A percentile compares a stretch with the other conserved stretches of the same genome.
Conservation (phyloP, 2,797 vertebrate species). For the Ispidina lecontei region DNA sequence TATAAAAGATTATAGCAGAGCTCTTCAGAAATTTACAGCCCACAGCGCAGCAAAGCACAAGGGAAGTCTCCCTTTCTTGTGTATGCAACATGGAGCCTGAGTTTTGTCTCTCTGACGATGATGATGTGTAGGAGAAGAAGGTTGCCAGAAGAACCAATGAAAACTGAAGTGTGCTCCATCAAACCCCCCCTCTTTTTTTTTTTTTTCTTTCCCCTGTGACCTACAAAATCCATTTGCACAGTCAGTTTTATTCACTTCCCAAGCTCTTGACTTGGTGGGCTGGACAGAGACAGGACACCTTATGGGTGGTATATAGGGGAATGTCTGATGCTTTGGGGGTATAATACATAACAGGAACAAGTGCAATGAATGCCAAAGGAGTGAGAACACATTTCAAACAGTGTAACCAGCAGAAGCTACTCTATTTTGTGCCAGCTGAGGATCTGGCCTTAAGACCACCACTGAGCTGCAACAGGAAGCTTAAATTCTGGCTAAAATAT, state of each 20-base stretch:
- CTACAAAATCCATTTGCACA: constrained; percentile 48
- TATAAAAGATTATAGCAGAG: constrained; percentile 68
- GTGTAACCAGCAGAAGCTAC: background rate
- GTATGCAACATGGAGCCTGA: constrained; percentile 57
- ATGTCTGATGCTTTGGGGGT: background rate
- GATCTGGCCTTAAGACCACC: background rate
- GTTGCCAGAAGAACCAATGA: constrained; percentile 72
- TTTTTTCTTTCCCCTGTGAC: background rate
- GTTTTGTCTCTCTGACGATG: constrained; percentile 53
- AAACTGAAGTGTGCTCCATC: constrained; percentile 60
- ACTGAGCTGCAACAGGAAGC: background rate
- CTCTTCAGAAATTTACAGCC: constrained; percentile 66
- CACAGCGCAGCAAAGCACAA: background rate
- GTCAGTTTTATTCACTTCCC: constrained; percentile 33
- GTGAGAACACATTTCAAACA: background rate
- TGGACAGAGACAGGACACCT: constrained; percentile 51
- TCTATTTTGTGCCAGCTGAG: background rate
- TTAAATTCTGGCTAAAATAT: background rate
- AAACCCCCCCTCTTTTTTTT: background rate
- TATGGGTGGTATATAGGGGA: background rate
- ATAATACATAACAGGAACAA: background rate
- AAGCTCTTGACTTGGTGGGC: background rate
- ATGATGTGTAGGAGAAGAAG: constrained; percentile 58
- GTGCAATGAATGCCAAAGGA: background rate
- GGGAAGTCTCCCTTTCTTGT: constrained; percentile 34